Evolutionary conservation across 2,113 vertebrate genomes (phyloP).

Genomic region (Nothoprocta pentlandii): DNA sequence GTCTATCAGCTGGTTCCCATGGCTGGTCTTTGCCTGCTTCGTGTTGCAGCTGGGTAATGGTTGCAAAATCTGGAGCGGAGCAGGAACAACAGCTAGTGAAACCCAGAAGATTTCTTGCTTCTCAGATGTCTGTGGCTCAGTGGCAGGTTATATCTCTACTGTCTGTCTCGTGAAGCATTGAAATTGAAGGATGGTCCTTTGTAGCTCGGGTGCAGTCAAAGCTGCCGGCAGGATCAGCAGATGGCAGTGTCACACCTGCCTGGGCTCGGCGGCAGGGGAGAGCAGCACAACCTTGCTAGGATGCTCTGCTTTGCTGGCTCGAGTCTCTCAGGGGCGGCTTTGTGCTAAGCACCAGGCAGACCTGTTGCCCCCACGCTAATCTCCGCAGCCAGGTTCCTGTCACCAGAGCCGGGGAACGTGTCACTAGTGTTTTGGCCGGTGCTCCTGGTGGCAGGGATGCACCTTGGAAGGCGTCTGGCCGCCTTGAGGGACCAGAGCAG

Average conservation of each 20-base stretch:
- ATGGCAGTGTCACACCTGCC: constrained; percentile 17
- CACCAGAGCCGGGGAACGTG: accelerated
- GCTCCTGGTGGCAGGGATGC: background rate
- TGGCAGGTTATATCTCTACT: background rate
- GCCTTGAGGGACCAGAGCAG: background rate
- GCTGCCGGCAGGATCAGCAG: background rate
- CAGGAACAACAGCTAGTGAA: background rate
- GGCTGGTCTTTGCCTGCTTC: background rate
- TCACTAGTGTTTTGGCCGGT: background rate
- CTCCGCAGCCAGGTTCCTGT: background rate
- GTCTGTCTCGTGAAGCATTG: background rate
- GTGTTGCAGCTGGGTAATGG: background rate
- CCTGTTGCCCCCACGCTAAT: background rate
- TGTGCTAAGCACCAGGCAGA: background rate
- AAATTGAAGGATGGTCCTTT: background rate
- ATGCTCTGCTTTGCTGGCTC: accelerated
- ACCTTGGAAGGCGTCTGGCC: accelerated
- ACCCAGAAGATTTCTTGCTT: background rate
- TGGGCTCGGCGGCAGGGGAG: background rate
- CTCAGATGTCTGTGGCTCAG: background rate
- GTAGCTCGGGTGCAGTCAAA: background rate
- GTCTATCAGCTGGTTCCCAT: background rate
- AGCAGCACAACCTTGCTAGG: background rate
- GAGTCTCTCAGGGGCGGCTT: accelerated
- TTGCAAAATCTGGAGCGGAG: background rate